phyloP scores from a whole-genome alignment of 1,140 invertebrate genomes.

The Saccostrea glomerata region DNA sequence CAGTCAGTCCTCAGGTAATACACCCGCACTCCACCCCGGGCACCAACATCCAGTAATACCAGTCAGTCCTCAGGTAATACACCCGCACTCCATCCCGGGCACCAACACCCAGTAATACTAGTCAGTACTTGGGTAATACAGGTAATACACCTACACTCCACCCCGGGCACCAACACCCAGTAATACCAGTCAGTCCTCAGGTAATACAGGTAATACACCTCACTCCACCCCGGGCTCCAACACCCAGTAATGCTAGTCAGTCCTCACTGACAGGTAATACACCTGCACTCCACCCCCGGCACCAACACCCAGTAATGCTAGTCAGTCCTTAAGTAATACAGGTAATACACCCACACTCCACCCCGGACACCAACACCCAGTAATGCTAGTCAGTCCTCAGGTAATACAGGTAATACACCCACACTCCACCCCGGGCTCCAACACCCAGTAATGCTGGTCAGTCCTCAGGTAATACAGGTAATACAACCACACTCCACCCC shows the following conservation, averaged over 20 bases:
- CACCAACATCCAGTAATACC: too few relatives aligned
- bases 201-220: not conserved
- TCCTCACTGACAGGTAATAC: not conserved
- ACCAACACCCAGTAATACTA: not conserved
- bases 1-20: not conserved
- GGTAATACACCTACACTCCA: not conserved
- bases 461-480: not conserved
- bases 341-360: not conserved
- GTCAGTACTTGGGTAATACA: not conserved
- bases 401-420: not conserved
- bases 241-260: too few relatives aligned
- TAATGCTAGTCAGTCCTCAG: not conserved
- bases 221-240: not conserved
- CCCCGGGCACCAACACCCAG: too few relatives aligned
- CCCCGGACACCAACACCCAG: too few relatives aligned
- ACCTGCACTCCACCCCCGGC: not conserved
- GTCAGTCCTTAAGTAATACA: not conserved
- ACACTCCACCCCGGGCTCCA: not conserved
- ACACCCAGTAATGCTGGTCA: too few relatives aligned
- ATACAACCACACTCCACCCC: not conserved
- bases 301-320: not conserved
- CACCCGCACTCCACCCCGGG: not conserved
- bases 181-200: too few relatives aligned
- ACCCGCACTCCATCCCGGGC: not conserved
- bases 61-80: not conserved